Evolutionary conservation across 1,140 invertebrate species (phyloP), one percentile per base, ranked within the genome.

Genomic region (Drosophila tristis): DNA sequence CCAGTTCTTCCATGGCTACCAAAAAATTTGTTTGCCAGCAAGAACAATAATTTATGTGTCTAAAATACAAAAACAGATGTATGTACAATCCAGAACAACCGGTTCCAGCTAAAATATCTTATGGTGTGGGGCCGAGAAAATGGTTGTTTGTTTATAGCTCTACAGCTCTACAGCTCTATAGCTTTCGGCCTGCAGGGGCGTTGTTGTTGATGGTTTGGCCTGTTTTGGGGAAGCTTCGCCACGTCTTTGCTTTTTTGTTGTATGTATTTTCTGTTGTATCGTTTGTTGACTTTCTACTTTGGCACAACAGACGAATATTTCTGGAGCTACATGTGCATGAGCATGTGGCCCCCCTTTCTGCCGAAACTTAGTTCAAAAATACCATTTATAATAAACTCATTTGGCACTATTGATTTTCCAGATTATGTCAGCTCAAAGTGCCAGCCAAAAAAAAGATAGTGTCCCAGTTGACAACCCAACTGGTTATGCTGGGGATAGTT

Each of bases 261-360:
- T 50, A 50, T 58, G 39, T 56, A 44, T 56, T 55, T 53, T 62
- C 43, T 13, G 31, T 51, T 25, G 47, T 7, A 20, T 47, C 45
- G 53, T 72, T 76, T 81, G 78, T 77, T 81, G 59, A 67, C 61
- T 79, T 84, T 84, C 53, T 75, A 82, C 54, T 54, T 72, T 72
- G 44, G 51, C 42, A 39, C 39, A 29, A 42, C 65, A 60, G 58
- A 59, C 44, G 25, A 56, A 56, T 39, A 35, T 60, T 67, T 45
- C 35, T 39, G 35, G 35, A 11, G 4, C 35, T 39, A 8, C 29
- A 35, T 39, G 35, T 39, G 11, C 35, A 39, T 60, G 57, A 6
- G 23, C 23, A 23, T 2, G 1, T 23, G 23, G 47, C 20, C 5
- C 23, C 23, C 23, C 23, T 25, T 3, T 25, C 20, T 20, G 20